phyloP scores from a whole-genome alignment of 2,113 vertebrate genomes.

The Scalopus aquaticus region DNA sequence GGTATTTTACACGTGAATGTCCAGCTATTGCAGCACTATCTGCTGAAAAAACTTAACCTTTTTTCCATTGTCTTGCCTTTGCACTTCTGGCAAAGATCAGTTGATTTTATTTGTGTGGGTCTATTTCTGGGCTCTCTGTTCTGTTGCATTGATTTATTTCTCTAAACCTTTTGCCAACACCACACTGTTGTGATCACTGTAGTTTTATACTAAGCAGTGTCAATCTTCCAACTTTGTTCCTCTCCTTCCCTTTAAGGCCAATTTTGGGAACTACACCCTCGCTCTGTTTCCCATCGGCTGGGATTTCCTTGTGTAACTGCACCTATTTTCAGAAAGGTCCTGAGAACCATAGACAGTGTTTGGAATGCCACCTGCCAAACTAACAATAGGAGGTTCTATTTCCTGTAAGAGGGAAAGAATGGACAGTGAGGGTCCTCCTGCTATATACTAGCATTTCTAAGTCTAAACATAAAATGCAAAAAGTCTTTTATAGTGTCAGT shows the following conservation, averaged over 20 bases:
- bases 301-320: background rate
- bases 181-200: too few species aligned
- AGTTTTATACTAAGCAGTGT: too few species aligned
- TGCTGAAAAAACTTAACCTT: background rate
- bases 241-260: background rate
- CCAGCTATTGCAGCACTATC: too few species aligned
- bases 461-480: too few species aligned
- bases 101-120: too few species aligned
- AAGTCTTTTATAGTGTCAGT: background rate
- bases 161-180: background rate
- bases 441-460: background rate
- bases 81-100: background rate
- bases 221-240: too few species aligned
- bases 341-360: background rate
- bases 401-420: background rate
- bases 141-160: background rate
- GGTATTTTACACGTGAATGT: too few species aligned
- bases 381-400: background rate
- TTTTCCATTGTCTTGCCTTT: background rate
- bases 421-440: background rate
- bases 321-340: background rate
- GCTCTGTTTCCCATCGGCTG: background rate
- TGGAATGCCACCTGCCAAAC: background rate
- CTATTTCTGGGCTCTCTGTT: background rate
- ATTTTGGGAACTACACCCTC: background rate